Evolutionary conservation across 2,797 vertebrate species (phyloP).

Genomic region (Australoheros facetus): DNA sequence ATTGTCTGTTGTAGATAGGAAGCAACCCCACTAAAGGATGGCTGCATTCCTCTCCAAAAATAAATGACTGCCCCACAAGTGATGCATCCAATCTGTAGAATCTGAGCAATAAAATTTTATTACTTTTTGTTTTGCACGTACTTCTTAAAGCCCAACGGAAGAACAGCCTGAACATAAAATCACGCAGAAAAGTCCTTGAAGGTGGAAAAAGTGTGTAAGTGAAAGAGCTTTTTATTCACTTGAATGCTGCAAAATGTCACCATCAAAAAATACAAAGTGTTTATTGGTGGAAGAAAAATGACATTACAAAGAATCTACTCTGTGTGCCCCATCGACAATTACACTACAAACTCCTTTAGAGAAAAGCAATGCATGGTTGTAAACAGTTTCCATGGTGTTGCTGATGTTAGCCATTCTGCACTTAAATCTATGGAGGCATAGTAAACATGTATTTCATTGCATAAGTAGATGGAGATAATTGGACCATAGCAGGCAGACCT

Average conservation of each 20-base stretch:
- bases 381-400: slow-evolving; percentile 6
- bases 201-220: neutral
- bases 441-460: slow-evolving; percentile 31
- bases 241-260: neutral
- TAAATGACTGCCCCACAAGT: neutral
- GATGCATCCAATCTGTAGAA: neutral
- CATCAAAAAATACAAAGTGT: neutral
- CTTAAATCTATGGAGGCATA: slow-evolving; percentile 17
- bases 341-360: neutral
- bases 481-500: slow-evolving; percentile 23
- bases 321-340: neutral
- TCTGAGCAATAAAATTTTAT: neutral
- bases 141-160: neutral
- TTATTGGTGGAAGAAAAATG: neutral
- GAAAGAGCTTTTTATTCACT: neutral
- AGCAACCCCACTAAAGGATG: neutral
- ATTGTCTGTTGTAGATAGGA: neutral
- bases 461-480: slow-evolving; percentile 34
- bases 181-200: neutral
- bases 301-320: neutral
- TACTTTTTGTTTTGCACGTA: neutral
- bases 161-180: neutral
- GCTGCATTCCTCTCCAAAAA: neutral
- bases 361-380: slow-evolving; percentile 1
- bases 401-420: slow-evolving; percentile 14